Base-by-base conservation (phyloP, 2,113 vertebrate species). In the Montifringilla adamsi region DNA sequence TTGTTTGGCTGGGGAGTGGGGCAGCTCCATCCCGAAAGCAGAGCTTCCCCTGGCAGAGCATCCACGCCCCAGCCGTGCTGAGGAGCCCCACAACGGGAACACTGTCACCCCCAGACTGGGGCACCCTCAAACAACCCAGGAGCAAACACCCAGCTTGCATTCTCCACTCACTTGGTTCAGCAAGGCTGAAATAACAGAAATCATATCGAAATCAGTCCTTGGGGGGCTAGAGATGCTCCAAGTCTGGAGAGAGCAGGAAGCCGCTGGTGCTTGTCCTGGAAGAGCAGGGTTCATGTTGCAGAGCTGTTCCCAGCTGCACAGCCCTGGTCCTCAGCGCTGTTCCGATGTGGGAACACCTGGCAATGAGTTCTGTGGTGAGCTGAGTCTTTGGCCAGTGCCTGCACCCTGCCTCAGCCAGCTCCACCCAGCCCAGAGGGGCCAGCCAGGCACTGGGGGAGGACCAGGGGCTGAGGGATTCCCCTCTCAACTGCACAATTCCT, bases 381-480 rank as follows among this genome's bases (percentile, higher is more conserved):
- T 24, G 4, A 26, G 33, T 6, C 55, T 63, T 66, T 80, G 63
- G 41, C 17, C 10, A 53, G 20, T 39, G 18, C 85, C 18, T 39
- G 14, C 30, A 39, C 27, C 43, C 21, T 52, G 47, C 31, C 59
- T 39, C 2, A 3, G 30, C 0, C 1, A 10, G 30, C 10, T 1
- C 6, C 2, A 2, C 21, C 0, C 1, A 13, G 31, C 10, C 2
- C 6, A 64, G 62, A 33, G 30, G 33, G 24, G 26, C 30, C 20
- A 21, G 49, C 13, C 44, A 76, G 56, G 73, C 68, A 13, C 46
- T 2, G 2, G 14, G 7, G 0, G 1, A 89, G 53, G 22, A 52
- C 5, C 30, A 26, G 15, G 27, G 31, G 19, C 4, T 46, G 30
- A 1, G 67, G 20, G 27, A 52, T 22, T 28, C 11, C 16, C 13